Base-by-base conservation (phyloP, 2,888 invertebrate genomes). In the Epinotia demarniana region DNA sequence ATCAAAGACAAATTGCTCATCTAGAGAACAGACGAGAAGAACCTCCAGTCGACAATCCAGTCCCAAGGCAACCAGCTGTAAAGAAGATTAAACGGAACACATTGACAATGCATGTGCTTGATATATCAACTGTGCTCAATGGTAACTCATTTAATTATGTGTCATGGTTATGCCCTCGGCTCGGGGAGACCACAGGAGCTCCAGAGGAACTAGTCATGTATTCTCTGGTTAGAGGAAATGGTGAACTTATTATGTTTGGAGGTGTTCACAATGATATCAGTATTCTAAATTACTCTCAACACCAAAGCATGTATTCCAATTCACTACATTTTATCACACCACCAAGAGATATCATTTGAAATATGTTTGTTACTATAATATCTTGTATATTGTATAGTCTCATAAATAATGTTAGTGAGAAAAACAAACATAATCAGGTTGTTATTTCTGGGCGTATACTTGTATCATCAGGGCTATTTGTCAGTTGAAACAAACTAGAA, bases 161-260 rank as follows among this genome's bases (percentile, higher is more conserved):
- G 5, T 94, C 95, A 43, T 97, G 97, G 97, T 89, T 97, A 78
- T 95, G 96, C 77, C 95, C 96, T 79, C 96, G 97, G 81, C 95
- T 96, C 78, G 95, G 95, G 19, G 95, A 96, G 83, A 94, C 95
- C 80, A 93, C 91, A 75, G 96, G 96, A 61, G 96, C 96, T 43
- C 98, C 99, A 0, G 98, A 98, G 86, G 98, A 99, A 86, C 96
- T 98, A 67, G 97, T 99, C 80, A 95, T 99, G 83, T 99, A 99
- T 87, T 97, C 98, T 49, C 95, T 99, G 81, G 97, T 98, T 6
- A 96, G 97, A 79, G 99, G 98, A 16, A 97, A 98, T 86, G 98
- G 98, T 13, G 99, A 99, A 93, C 91, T 99, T 43, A 96, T 99
- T 72, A 97, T 99, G 95, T 99, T 99, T 93, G 99, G 99, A n/a